Evolutionary conservation across 2,113 vertebrate genomes (phyloP), one percentile per base, ranked within the genome.

Genomic region (Ictalurus furcatus): DNA sequence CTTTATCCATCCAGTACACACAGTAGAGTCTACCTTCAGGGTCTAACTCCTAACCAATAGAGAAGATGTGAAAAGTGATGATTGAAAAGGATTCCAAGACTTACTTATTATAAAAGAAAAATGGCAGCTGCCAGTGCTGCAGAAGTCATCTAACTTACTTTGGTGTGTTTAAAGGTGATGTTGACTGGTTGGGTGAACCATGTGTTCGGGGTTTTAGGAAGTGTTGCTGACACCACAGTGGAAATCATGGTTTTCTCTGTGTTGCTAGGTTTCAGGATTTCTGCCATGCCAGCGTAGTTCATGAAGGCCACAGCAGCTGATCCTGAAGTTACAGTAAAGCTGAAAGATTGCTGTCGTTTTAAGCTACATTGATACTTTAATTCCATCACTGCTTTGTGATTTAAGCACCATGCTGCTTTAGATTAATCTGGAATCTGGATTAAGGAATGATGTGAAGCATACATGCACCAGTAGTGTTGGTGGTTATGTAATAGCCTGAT

Each of bases 1-100:
- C 30, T 21, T 54, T 87, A 6, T 76, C 40, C 6, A 86, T 59
- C 90, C 88, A 92, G 85, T 92, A 69, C 79, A 91, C 87, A 88
- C 91, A 92, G 74, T 21, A 80, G 5, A 88, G 30, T 3, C 4
- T 19, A 28, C 48, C 17, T 0, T 4, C 44, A 56, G 79, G 23
- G 1, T 73, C 30, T 7, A 89, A 19, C 21, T 56, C 83, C 91
- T 89, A 58, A 1, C 59, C 8, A 21, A 19, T 13, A 37, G 16
- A 34, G 34, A 34, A 17, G 0, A 85, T 59, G 21, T 63, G 54
- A 28, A 79, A 83, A 56, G 52, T 21, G 16, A 30, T 58, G 63
- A 34, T 19, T 28, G 56, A 59, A 52, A 54, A 30, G 28, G 0
- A 28, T 74, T 37, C 1, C 40, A 19, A 40, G 12, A 30, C 28